A percentile compares a stretch with the other conserved stretches of the same genome.
Evolutionary conservation across 2,888 invertebrate species (phyloP).

Genomic region (Oeneis ivallda): DNA sequence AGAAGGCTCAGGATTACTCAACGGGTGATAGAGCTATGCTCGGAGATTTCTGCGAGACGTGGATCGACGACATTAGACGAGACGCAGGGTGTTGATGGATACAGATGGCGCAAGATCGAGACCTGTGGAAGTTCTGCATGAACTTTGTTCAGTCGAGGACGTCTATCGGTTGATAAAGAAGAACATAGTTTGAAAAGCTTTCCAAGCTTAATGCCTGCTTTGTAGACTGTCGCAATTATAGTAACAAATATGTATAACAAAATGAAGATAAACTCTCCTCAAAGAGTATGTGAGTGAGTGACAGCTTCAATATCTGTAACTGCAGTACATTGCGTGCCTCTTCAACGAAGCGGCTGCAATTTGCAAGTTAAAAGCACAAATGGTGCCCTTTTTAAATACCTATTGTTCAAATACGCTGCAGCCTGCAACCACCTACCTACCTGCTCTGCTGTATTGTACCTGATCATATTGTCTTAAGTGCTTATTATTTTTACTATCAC

Average conservation of each 20-base stretch:
- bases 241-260: too few species aligned
- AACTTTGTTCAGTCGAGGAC: too few species aligned
- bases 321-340: background rate
- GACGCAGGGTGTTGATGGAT: too few species aligned
- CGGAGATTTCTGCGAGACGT: too few species aligned
- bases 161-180: background rate
- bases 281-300: background rate
- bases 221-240: background rate
- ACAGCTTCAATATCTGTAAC: background rate
- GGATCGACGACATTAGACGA: too few species aligned
- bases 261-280: background rate
- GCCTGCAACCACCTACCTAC: conserved; percentile 19
- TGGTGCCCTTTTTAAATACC: conserved; percentile 40
- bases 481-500: conserved; percentile 23
- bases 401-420: conserved; percentile 38
- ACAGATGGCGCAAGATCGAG: too few species aligned
- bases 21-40: too few species aligned
- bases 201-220: background rate
- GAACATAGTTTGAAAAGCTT: background rate
- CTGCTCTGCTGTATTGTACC: conserved; percentile 36
- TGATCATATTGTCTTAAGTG: conserved; percentile 36
- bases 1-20: too few species aligned
- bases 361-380: conserved; percentile 44
- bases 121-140: too few species aligned
- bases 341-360: conserved; percentile 33